These are phyloP conservation scores for Drosophila persimilis DNA, from an alignment of 1,140 invertebrate species.

Conservation along the genomic window DNA sequence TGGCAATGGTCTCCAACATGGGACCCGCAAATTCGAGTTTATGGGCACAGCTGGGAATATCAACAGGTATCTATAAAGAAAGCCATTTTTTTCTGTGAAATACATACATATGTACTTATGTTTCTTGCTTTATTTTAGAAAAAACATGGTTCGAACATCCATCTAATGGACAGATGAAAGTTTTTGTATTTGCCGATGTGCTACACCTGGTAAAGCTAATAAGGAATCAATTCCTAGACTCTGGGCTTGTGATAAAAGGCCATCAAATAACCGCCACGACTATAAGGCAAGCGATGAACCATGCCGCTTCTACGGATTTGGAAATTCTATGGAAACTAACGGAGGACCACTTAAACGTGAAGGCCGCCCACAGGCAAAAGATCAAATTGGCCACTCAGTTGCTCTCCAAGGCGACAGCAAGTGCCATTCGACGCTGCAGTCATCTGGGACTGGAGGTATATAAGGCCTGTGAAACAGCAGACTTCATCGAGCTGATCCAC, in stretches of 20 bases:
- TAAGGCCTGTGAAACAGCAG: slow-evolving; percentile 20
- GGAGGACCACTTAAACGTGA: not conserved
- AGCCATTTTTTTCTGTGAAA: no score
- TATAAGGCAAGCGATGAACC: not conserved
- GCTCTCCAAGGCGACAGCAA: slow-evolving; percentile 11
- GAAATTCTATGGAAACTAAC: slow-evolving; percentile 4
- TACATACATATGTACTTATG: no score
- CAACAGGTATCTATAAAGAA: not conserved
- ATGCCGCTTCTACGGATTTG: not conserved
- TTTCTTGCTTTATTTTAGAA: slow-evolving; percentile 2
- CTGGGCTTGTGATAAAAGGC: not conserved
- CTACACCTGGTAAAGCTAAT: slow-evolving; percentile 6
- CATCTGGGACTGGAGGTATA: not conserved
- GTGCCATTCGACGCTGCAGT: slow-evolving; percentile 12
- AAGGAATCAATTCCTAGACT: slow-evolving; percentile 6
- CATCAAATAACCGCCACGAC: not conserved
- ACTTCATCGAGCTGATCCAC: slow-evolving; percentile 8
- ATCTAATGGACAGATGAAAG: not conserved
- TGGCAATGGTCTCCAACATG: slow-evolving; percentile 5
- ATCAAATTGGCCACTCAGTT: slow-evolving; percentile 12
- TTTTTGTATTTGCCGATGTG: slow-evolving; percentile 11
- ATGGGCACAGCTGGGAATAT: slow-evolving; percentile 10
- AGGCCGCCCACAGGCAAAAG: slow-evolving; percentile 2
- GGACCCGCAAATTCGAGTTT: slow-evolving; percentile 1
- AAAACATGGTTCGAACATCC: slow-evolving; percentile 21